Evolutionary conservation across 1,140 invertebrate species (phyloP).

Genomic region (Spodoptera frugiperda): DNA sequence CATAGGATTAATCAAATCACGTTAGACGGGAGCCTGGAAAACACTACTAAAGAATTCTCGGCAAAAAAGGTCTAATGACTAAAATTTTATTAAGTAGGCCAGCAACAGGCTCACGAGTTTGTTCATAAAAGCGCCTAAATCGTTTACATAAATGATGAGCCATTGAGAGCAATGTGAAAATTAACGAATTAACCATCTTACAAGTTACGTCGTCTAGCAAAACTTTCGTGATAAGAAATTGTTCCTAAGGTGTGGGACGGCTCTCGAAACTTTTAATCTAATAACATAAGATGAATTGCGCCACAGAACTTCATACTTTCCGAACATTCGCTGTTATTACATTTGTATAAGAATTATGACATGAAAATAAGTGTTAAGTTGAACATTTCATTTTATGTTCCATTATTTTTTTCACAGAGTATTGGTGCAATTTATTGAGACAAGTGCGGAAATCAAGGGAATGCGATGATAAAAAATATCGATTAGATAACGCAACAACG

Average conservation of each 20-base stretch:
- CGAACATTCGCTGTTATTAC: slow-evolving; percentile 6
- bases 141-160: background rate
- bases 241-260: slow-evolving; percentile 3
- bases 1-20: too few relatives aligned
- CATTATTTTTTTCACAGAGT: background rate
- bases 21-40: too few relatives aligned
- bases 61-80: too few relatives aligned
- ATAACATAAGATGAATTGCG: slow-evolving; percentile 35
- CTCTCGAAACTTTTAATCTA: slow-evolving; percentile 34
- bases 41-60: too few relatives aligned
- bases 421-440: slow-evolving; percentile 23
- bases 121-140: too few relatives aligned
- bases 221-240: slow-evolving; percentile 20
- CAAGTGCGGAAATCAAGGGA: slow-evolving; percentile 18
- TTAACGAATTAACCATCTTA: slow-evolving; percentile 54
- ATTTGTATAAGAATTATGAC: slow-evolving; percentile 23
- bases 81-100: too few relatives aligned
- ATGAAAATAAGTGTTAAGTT: slow-evolving; percentile 13
- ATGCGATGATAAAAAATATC: slow-evolving; percentile 20
- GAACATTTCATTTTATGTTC: slow-evolving; percentile 1
- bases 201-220: slow-evolving; percentile 42
- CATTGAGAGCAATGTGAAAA: slow-evolving; percentile 22
- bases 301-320: slow-evolving; percentile 28
- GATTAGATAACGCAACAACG: slow-evolving; percentile 13
- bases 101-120: too few relatives aligned